Evolutionary conservation across 2,888 invertebrate species (phyloP), one percentile per base, ranked within the genome.

Genomic region (Nasonia oneida): DNA sequence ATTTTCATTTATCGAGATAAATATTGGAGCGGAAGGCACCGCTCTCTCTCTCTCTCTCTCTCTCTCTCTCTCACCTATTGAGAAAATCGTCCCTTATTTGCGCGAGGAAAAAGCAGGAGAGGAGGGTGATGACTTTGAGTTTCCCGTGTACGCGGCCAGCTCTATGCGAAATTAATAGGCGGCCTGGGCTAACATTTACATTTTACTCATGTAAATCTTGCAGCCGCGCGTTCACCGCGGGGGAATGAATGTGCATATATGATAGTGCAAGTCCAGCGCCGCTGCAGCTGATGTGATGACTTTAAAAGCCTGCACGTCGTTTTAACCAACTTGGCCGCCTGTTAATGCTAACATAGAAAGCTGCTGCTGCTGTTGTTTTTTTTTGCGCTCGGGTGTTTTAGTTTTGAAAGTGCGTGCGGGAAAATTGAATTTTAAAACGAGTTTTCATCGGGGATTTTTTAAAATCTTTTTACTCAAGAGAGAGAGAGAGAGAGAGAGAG

Each of bases 151-250:
- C 12, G n/a, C 57, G 64, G 64, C 12, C 29, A 29, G 29, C 64
- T 67, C 64, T 67, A 67, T 82, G 47, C 29, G 57, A 77, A 47
- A 83, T 83, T 83, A 83, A 83, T 77, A 77, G 77, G 77, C 12
- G 74, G 37, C 71, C 37, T 75, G 33, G 18, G 77, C 33, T 61
- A 78, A 78, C 71, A 83, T 83, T 83, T 83, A 76, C 61, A 83
- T 78, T 83, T 83, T 61, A 57, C 83, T 57, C 77, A 15, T 78
- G 61, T 70, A 70, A 83, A 83, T 71, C 71, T 33, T 37, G 70
- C 18, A 23, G 18, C 53, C 3, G 29, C 15, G 39, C 23, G n/a
- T 23, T n/a, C 29, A 4, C 37, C 37, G 29, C 29, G 29, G 37
- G 37, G 47, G 42, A 42, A 47, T 42, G 73, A 73, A 47, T 42